Evolutionary conservation across 2,113 vertebrate genomes (phyloP).

Genomic region (Dicerorhinus sumatrensis): DNA sequence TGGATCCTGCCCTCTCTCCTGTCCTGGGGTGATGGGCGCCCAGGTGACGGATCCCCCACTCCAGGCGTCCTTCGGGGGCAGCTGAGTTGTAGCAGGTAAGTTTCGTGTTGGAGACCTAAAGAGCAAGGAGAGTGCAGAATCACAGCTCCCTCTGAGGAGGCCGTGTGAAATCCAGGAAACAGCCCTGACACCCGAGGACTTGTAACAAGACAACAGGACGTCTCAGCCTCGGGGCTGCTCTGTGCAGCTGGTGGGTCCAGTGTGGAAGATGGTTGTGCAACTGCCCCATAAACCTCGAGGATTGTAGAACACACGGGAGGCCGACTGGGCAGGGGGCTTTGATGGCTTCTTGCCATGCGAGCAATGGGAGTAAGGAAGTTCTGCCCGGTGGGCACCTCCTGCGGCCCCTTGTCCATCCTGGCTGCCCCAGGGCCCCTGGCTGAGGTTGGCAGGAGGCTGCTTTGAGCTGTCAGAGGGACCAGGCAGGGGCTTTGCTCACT

Average conservation of each 20-base stretch:
- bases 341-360: not conserved
- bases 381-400: not conserved
- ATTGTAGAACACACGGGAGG: rapidly evolving
- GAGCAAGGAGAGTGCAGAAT: not conserved
- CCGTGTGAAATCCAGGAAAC: not conserved
- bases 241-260: not conserved
- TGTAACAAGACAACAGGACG: not conserved
- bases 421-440: not conserved
- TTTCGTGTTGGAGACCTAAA: not conserved
- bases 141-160: not conserved
- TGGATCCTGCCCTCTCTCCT: not conserved
- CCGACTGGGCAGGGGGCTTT: not conserved
- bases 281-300: not conserved
- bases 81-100: not conserved
- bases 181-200: not conserved
- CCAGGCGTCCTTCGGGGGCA: not conserved
- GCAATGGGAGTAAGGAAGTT: not conserved
- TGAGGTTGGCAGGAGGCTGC: not conserved
- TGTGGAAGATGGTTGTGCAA: not conserved
- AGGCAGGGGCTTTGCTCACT: not conserved
- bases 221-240: not conserved
- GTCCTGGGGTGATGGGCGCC: not conserved
- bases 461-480: not conserved
- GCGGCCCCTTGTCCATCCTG: not conserved
- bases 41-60: not conserved